phyloP scores from a whole-genome alignment of 2,888 invertebrate species.

The Drosophila flavopinicola region DNA sequence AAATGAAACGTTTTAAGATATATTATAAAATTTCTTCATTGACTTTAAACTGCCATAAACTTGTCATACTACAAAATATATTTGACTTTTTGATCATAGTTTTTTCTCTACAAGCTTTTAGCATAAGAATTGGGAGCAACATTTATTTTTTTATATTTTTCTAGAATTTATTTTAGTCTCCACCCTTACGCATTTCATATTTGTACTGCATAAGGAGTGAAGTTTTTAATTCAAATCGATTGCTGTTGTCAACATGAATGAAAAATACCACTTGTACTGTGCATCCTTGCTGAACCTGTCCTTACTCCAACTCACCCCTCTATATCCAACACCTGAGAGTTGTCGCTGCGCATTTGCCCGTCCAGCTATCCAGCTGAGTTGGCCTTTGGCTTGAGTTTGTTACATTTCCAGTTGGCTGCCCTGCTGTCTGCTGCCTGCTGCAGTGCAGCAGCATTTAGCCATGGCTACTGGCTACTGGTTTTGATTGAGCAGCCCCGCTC shows the following conservation, averaged over 20 bases:
- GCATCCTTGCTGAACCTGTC: neutral
- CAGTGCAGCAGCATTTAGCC: too few species aligned
- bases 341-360: conserved; percentile 21
- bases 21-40: too few species aligned
- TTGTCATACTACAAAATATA: too few species aligned
- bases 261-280: neutral
- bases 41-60: too few species aligned
- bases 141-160: too few species aligned
- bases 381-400: conserved; percentile 67
- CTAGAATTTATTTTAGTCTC: too few species aligned
- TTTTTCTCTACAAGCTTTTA: too few species aligned
- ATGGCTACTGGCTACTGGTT: conserved; percentile 64
- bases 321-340: neutral
- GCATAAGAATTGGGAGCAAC: too few species aligned
- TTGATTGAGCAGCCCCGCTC: conserved; percentile 53
- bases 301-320: neutral
- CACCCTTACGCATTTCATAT: too few species aligned
- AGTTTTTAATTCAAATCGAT: neutral
- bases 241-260: neutral
- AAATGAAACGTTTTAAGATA: too few species aligned
- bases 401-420: conserved; percentile 70
- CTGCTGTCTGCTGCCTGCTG: conserved; percentile 36
- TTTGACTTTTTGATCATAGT: too few species aligned
- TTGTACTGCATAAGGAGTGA: too few species aligned
- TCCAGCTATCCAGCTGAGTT: conserved; percentile 63